These are phyloP conservation scores for Pelosia muscerda DNA, from an alignment of 2,888 invertebrate genomes.

Conservation along the genomic window DNA sequence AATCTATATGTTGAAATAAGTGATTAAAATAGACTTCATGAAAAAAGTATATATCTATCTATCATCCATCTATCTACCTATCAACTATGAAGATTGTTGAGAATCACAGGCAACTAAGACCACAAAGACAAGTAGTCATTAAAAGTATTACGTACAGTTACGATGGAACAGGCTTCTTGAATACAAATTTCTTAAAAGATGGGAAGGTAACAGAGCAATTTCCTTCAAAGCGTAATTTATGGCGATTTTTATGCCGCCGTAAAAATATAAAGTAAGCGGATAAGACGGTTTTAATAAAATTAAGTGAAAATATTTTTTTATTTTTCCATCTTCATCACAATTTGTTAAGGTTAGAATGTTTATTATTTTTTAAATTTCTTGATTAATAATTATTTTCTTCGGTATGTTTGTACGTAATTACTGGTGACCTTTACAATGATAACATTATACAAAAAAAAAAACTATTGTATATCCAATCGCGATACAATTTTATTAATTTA, in stretches of 20 bases:
- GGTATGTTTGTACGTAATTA: neutral
- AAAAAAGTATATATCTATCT: too few relatives aligned
- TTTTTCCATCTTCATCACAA: constrained; percentile 37
- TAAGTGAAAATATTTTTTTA: constrained; percentile 58
- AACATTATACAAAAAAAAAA: too few relatives aligned
- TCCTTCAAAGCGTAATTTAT: constrained; percentile 69
- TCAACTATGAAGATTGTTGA: constrained; percentile 16
- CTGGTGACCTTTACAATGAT: neutral
- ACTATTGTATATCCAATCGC: neutral
- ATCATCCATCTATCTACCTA: too few relatives aligned
- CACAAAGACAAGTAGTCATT: constrained; percentile 51
- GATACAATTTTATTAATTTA: neutral
- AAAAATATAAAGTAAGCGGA: constrained; percentile 60
- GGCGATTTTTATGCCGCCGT: constrained; percentile 66
- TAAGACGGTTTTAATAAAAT: constrained; percentile 62
- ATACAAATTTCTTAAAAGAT: constrained; percentile 55
- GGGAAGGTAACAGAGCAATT: constrained; percentile 56
- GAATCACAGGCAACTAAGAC: constrained; percentile 22
- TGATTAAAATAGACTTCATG: too few relatives aligned
- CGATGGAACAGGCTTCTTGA: constrained; percentile 42
- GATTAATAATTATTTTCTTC: neutral
- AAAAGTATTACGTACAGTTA: constrained; percentile 59
- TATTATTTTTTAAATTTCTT: constrained; percentile 16
- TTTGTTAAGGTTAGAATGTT: constrained; percentile 22
- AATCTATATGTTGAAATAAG: too few relatives aligned